These are phyloP conservation scores for Clanis bilineata DNA, from an alignment of 2,888 invertebrate species.

Conservation along the genomic window DNA sequence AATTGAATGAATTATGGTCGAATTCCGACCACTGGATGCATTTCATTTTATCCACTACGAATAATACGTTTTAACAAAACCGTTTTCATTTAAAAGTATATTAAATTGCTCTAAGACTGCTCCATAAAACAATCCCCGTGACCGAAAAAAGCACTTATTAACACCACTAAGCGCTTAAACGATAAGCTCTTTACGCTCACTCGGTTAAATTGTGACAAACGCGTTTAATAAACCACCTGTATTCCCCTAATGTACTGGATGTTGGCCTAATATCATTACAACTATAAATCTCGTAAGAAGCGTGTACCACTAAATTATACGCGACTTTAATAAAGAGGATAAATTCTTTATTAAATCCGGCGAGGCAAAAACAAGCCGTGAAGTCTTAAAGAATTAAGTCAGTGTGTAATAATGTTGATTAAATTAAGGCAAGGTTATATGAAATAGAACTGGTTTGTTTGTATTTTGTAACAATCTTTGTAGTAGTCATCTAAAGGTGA, in stretches of 20 bases:
- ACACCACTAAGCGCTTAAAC: not conserved
- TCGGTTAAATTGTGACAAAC: constrained; percentile 2
- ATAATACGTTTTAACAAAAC: too few relatives aligned
- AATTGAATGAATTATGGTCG: too few relatives aligned
- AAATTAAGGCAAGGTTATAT: not conserved
- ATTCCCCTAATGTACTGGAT: not conserved
- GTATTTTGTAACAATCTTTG: not conserved
- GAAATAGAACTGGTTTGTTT: not conserved
- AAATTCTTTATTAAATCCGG: constrained; percentile 6
- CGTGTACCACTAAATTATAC: not conserved
- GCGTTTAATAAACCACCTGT: constrained; percentile 3
- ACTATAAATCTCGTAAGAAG: not conserved
- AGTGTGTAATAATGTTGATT: constrained; percentile 1
- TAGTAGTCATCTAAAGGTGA: too few relatives aligned
- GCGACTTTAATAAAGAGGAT: not conserved
- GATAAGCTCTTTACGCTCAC: not conserved
- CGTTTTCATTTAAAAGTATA: too few relatives aligned
- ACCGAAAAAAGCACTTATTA: not conserved
- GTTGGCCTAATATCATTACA: constrained; percentile 1
- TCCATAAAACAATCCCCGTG: not conserved
- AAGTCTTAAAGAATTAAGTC: constrained; percentile 6
- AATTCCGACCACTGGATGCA: too few relatives aligned
- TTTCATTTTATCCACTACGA: too few relatives aligned
- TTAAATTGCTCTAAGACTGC: not conserved
- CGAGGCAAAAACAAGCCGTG: not conserved